These are phyloP conservation scores for Dolichallabes microphthalmus DNA, from an alignment of 2,113 vertebrate genomes.

Conservation along the genomic window DNA sequence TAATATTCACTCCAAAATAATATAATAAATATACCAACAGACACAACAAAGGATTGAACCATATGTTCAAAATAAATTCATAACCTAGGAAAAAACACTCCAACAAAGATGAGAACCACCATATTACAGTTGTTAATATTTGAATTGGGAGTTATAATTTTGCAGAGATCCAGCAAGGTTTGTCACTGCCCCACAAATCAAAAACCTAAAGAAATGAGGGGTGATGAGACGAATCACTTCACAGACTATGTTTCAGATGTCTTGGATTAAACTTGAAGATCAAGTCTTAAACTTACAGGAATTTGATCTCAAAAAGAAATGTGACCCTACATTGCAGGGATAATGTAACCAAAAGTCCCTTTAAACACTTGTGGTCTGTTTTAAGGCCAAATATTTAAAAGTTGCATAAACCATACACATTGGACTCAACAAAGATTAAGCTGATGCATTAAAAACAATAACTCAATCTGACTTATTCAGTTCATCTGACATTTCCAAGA, in stretches of 20 bases:
- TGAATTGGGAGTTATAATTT: constrained; percentile 51
- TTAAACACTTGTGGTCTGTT: constrained; percentile 10
- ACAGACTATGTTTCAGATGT: not conserved
- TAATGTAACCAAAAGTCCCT: constrained; percentile 4
- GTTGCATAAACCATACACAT: constrained; percentile 21
- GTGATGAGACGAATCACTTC: not conserved
- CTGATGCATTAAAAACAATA: constrained; percentile 19
- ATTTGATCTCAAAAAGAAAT: not conserved
- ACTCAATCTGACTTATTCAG: constrained; percentile 26
- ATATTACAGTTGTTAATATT: constrained; percentile 37
- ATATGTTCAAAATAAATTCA: constrained; percentile 45
- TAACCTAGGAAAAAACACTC: constrained; percentile 25
- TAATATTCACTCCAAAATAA: not conserved
- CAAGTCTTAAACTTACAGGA: not conserved
- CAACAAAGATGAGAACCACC: not conserved
- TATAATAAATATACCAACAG: not conserved
- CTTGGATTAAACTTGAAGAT: not conserved
- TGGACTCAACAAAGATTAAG: constrained; percentile 18
- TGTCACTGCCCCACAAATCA: constrained; percentile 38
- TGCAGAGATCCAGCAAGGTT: constrained; percentile 37
- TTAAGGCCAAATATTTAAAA: constrained; percentile 32
- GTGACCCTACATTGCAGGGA: not conserved
- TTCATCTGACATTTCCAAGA: constrained; percentile 22
- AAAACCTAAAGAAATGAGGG: constrained; percentile 22
- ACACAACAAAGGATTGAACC: not conserved